Evolutionary conservation across 92 coral and sea anemone species (phyloP).

Genomic region (Epizoanthus ramosus): DNA sequence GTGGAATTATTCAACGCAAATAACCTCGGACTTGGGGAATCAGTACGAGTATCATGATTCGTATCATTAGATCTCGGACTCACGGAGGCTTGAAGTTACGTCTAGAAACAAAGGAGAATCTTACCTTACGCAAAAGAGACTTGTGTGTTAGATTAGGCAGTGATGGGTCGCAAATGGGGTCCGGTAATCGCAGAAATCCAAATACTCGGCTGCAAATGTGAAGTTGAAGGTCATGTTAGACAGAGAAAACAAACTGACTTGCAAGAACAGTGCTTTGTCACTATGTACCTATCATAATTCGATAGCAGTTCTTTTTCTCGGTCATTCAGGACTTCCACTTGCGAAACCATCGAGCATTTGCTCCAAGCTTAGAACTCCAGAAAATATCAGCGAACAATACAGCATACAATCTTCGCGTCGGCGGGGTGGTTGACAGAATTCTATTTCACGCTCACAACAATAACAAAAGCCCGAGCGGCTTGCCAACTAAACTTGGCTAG

Average conservation of each 20-base stretch:
- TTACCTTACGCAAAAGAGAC: constrained; percentile 89
- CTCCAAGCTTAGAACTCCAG: constrained; percentile 75
- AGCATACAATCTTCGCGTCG: constrained; percentile 30
- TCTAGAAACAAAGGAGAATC: constrained; percentile 30
- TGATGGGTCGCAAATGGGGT: constrained; percentile 92
- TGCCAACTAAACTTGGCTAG: constrained; percentile 46
- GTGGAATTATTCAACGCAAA: neutral
- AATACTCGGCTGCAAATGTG: constrained; percentile 88
- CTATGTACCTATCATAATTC: constrained; percentile 93
- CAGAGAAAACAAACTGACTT: constrained; percentile 31
- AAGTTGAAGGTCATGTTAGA: constrained; percentile 42
- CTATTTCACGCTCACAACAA: constrained; percentile 79
- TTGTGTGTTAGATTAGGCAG: constrained; percentile 94
- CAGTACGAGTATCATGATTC: neutral
- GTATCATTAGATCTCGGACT: constrained; percentile 3
- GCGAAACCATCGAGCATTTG: constrained; percentile 98
- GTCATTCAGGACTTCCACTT: constrained; percentile 99
- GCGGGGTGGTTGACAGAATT: constrained; percentile 50
- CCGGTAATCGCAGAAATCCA: constrained; percentile 98
- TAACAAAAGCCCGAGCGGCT: constrained; percentile 76
- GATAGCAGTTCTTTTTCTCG: constrained; percentile 97
- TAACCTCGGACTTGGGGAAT: constrained; percentile 1
- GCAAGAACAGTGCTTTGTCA: constrained; percentile 42
- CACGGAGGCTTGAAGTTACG: neutral
- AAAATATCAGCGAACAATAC: constrained; percentile 38